Conservation (phyloP, 2,797 vertebrate species). For the Holocentrus rufus region DNA sequence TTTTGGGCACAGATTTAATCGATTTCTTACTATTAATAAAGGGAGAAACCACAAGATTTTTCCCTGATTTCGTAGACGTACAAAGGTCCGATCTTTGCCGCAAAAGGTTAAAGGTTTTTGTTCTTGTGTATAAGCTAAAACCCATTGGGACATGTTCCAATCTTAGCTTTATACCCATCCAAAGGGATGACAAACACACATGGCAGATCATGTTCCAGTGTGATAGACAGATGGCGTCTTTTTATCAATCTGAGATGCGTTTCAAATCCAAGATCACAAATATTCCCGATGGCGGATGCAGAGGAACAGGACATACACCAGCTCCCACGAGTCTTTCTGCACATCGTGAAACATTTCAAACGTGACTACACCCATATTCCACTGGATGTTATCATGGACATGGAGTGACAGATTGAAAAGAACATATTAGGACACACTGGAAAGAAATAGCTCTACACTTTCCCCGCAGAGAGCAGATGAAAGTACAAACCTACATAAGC, state of each 20-base stretch:
- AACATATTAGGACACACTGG: too few relatives aligned
- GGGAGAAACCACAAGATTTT: background rate
- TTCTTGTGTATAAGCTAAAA: background rate
- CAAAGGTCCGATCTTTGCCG: background rate
- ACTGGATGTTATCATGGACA: too few relatives aligned
- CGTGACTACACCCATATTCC: too few relatives aligned
- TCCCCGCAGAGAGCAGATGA: too few relatives aligned
- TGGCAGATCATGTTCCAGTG: background rate
- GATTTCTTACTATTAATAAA: background rate
- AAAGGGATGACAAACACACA: background rate
- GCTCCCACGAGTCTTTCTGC: background rate
- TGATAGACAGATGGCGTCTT: too few relatives aligned
- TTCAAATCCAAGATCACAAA: constrained; percentile 18
- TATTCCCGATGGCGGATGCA: background rate
- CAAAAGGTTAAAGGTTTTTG: background rate
- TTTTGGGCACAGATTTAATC: background rate
- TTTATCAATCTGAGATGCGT: background rate
- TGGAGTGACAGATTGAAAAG: too few relatives aligned
- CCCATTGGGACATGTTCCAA: background rate
- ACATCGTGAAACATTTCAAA: background rate
- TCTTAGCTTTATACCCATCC: background rate
- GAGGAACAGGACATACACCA: constrained; percentile 7
- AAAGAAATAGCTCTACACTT: too few relatives aligned
- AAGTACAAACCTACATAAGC: too few relatives aligned
- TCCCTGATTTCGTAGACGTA: background rate